A percentile compares a stretch with the other conserved stretches of the same genome.
phyloP scores from a whole-genome alignment of 2,888 invertebrate species.

The Mechanitis mazaeus region DNA sequence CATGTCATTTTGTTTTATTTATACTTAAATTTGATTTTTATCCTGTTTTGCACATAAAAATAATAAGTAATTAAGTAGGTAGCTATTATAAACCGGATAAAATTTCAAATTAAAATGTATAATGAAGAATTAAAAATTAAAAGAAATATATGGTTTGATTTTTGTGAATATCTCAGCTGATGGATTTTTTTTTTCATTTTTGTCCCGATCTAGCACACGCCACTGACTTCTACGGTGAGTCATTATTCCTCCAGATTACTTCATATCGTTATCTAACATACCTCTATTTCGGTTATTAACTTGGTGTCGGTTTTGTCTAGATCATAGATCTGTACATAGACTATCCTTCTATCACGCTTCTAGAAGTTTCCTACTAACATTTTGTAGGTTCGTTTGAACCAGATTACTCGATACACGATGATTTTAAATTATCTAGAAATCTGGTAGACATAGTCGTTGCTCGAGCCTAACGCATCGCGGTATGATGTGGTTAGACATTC shows the following conservation, averaged over 20 bases:
- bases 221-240: constrained; percentile 99
- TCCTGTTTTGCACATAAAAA: too few species aligned
- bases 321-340: constrained; percentile 61
- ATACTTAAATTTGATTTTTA: too few species aligned
- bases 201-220: constrained; percentile 88
- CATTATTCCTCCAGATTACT: constrained; percentile 81
- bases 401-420: constrained; percentile 57
- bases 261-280: constrained; percentile 51
- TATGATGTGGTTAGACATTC: constrained; percentile 37
- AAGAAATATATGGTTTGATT: too few species aligned
- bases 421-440: constrained; percentile 52
- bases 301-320: constrained; percentile 60
- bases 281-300: constrained; percentile 53
- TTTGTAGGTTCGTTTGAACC: constrained; percentile 48
- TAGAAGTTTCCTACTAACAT: constrained; percentile 71
- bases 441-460: constrained; percentile 45
- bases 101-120: constrained; percentile 8
- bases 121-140: too few species aligned
- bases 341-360: constrained; percentile 67
- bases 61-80: too few species aligned
- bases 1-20: constrained; percentile 31
- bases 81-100: constrained; percentile 2
- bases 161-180: constrained; percentile 45
- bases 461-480: constrained; percentile 35
- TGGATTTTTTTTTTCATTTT: constrained; percentile 62